Evolutionary conservation across 2,888 invertebrate species (phyloP).

Genomic region (Unio delphinus): DNA sequence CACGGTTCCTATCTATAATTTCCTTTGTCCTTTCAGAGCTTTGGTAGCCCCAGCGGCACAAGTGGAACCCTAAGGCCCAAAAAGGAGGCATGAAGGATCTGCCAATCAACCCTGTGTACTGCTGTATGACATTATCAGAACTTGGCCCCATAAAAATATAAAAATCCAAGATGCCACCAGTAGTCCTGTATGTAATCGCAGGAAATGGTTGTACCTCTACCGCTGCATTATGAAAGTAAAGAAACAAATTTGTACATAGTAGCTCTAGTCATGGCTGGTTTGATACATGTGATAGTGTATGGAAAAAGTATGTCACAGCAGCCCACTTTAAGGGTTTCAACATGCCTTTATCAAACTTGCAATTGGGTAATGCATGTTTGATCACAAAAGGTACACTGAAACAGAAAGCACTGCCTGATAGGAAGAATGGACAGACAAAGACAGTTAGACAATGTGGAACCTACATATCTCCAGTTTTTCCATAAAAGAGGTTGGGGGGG

Average conservation of each 20-base stretch:
- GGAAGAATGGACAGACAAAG: not conserved
- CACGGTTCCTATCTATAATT: conserved; percentile 33
- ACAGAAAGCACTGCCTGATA: conserved; percentile 54
- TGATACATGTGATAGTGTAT: too few relatives aligned
- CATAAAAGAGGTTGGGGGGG: too few relatives aligned
- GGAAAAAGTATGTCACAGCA: too few relatives aligned
- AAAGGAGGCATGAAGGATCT: conserved; percentile 67
- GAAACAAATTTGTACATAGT: too few relatives aligned
- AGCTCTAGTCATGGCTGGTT: too few relatives aligned
- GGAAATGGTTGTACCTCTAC: conserved; percentile 76
- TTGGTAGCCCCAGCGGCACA: conserved; percentile 77
- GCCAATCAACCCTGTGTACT: conserved; percentile 53
- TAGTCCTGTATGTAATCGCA: conserved; percentile 84
- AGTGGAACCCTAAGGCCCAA: conserved; percentile 89
- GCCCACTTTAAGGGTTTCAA: too few relatives aligned
- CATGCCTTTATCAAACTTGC: too few relatives aligned
- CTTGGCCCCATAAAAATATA: conserved; percentile 83
- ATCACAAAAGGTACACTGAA: too few relatives aligned
- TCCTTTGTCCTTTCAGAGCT: conserved; percentile 33
- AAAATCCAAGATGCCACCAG: conserved; percentile 85
- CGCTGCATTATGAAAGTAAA: not conserved
- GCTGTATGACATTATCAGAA: conserved; percentile 74
- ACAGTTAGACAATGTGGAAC: not conserved
- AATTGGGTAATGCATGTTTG: too few relatives aligned
- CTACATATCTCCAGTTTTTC: conserved; percentile 46